Evolutionary conservation across 2,888 invertebrate genomes (phyloP), one percentile per base, ranked within the genome.

Genomic region (Catocala sponsa): DNA sequence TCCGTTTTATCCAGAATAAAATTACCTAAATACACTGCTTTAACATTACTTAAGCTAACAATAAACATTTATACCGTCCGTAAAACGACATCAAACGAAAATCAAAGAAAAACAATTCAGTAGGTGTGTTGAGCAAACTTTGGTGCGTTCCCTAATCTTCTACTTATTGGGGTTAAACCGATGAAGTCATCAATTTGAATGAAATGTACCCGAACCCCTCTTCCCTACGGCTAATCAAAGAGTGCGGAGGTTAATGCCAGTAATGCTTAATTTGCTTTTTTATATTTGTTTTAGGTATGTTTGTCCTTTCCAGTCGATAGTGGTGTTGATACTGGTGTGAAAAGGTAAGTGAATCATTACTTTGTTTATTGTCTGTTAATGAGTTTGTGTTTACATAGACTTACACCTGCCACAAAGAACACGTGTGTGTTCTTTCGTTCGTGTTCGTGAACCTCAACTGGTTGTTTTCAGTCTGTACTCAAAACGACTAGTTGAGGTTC

Each of bases 151-250:
- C 85, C 86, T 90, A 88, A 88, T 88, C 87, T 81, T 75, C 78
- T 83, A 83, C 87, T 85, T 89, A 87, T 83, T 83, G 86, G 88
- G 91, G 91, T 88, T 88, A 91, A 90, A 86, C 86, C 88, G 83
- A 91, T 91, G 88, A 88, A 91, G 90, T 87, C 88, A 86, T 91
- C 91, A 88, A 90, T 91, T 91, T 87, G 83, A 90, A 89, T 89
- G 84, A 85, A 87, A 88, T 85, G 84, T 80, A 80, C 82, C 82
- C 79, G 72, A 70, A 81, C 80, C 75, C 74, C 78, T 75, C 70
- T 72, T 75, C 74, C 68, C 63, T 74, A 86, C 82, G 69, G 83
- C 84, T 89, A 90, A 91, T 90, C 87, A 90, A 84, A 86, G 82
- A 86, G 83, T 82, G 79, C 79, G 77, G 71, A 85, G 84, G 84